Evolutionary conservation across 2,113 vertebrate species (phyloP).

Genomic region (Phrynosoma blainvillii): DNA sequence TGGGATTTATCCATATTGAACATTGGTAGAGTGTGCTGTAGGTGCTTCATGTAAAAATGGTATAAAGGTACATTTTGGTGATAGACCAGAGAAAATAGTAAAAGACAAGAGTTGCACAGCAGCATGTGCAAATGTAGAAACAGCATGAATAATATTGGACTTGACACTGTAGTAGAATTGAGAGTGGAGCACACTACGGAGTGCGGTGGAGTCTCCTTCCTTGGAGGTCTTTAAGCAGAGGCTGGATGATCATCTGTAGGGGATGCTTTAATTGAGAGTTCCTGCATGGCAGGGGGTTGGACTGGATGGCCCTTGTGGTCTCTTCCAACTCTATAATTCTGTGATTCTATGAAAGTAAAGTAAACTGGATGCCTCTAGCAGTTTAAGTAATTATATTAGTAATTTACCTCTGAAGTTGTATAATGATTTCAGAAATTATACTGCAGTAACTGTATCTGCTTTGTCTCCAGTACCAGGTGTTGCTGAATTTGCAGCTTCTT

Average conservation of each 20-base stretch:
- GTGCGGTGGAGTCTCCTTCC: too few relatives aligned
- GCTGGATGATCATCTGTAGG: too few relatives aligned
- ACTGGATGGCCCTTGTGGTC: too few relatives aligned
- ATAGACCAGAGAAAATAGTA: neutral
- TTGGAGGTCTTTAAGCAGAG: too few relatives aligned
- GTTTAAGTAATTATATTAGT: neutral
- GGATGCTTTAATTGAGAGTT: too few relatives aligned
- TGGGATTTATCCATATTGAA: neutral
- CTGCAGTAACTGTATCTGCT: constrained; percentile 38
- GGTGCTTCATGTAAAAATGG: neutral
- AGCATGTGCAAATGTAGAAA: neutral
- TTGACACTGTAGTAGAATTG: neutral
- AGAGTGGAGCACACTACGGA: too few relatives aligned
- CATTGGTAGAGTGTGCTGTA: neutral
- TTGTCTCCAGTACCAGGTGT: constrained; percentile 91
- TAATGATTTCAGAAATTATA: neutral
- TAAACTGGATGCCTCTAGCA: neutral
- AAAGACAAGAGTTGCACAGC: neutral
- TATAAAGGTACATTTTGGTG: neutral
- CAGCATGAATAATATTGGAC: neutral
- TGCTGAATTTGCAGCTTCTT: constrained; percentile 96
- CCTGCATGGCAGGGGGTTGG: too few relatives aligned
- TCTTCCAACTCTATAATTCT: too few relatives aligned
- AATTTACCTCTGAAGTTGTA: neutral
- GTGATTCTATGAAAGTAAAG: neutral